These are phyloP conservation scores for Rhizoglyphus robini DNA, from an alignment of 1,140 invertebrate genomes.

Conservation along the genomic window DNA sequence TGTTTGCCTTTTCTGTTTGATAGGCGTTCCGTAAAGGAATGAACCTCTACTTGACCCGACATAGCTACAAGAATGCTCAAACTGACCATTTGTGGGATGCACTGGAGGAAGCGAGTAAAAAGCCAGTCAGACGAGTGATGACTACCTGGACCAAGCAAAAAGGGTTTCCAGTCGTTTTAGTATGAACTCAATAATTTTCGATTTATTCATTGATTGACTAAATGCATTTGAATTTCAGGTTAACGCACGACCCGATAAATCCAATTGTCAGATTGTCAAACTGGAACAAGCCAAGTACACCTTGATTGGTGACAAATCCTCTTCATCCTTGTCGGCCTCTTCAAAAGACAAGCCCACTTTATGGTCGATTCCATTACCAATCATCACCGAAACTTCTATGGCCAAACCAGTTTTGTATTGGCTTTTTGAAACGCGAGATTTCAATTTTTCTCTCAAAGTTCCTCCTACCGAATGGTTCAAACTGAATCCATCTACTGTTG, in stretches of 20 bases:
- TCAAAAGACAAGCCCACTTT: conserved; percentile 29
- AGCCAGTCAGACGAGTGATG: conserved; percentile 85
- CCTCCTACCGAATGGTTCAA: conserved; percentile 20
- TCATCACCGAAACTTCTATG: conserved; percentile 57
- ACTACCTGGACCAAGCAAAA: conserved; percentile 85
- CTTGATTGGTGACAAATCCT: conserved; percentile 56
- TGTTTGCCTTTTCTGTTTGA: conserved; percentile 17
- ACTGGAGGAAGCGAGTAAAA: conserved; percentile 72
- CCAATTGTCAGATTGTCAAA: conserved; percentile 47
- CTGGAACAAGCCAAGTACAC: conserved; percentile 73
- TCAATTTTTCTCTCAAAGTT: conserved; percentile 30
- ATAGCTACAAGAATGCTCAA: conserved; percentile 77
- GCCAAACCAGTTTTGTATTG: conserved; percentile 43
- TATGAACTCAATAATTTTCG: conserved; percentile 26
- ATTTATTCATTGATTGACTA: too few species aligned
- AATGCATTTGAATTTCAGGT: too few species aligned
- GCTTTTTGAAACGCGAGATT: conserved; percentile 45
- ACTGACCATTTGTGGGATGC: conserved; percentile 91
- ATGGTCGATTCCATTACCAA: conserved; percentile 83
- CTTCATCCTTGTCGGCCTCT: too few species aligned
- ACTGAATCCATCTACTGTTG: conserved; percentile 37
- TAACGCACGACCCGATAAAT: neutral
- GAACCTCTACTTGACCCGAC: conserved; percentile 75
- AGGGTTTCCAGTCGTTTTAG: conserved; percentile 62
- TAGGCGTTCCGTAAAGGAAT: conserved; percentile 92